Base-by-base conservation (phyloP, 2,113 vertebrate genomes). In the Nycticorax nycticorax region DNA sequence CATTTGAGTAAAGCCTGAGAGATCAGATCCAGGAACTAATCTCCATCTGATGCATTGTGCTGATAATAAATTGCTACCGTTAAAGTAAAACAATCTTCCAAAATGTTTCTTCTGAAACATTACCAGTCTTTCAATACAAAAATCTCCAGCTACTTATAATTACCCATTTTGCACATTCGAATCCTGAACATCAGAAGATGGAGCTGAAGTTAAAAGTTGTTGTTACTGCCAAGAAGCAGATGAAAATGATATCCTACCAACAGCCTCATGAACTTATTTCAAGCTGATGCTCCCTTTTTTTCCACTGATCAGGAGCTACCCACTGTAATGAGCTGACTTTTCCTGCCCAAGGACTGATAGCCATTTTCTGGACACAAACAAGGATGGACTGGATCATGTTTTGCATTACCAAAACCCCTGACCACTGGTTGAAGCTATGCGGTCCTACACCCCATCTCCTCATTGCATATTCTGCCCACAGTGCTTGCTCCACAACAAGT, bases 81-180 rank as follows among this genome's bases (percentile, higher is more conserved):
- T 81, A 92, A 85, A 91, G 35, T 30, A 72, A 95, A 92, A 89
- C 21, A 41, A 69, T n/a, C 57, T 92, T 95, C 84, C 26, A 85
- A 82, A 92, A 53, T 35, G 20, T 79, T 93, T 87, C 53, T 91
- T 91, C 74, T 85, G 80, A 89, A 96, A 55, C 32, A 39, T 79
- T 85, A 89, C 37, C n/a, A 75, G 4, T 66, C 75, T 79, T 76
- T 79, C 80, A 89, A 32, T 8, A 30, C 45, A 68, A 62, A 85
- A 81, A 72, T 72, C 33, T 88, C 60, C 81, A 92, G 53, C 32
- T 85, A 76, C 37, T 95, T 9, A 2, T 21, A 80, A 85, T 59
- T 57, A 73, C 7, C 9, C 57, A 41, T 53, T 92, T 76, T 67
- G 27, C 39, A 89, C 69, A 73, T 66, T 69, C 6, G 6, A 80